phyloP scores from a whole-genome alignment of 1,140 invertebrate genomes.

The Idris sp. region DNA sequence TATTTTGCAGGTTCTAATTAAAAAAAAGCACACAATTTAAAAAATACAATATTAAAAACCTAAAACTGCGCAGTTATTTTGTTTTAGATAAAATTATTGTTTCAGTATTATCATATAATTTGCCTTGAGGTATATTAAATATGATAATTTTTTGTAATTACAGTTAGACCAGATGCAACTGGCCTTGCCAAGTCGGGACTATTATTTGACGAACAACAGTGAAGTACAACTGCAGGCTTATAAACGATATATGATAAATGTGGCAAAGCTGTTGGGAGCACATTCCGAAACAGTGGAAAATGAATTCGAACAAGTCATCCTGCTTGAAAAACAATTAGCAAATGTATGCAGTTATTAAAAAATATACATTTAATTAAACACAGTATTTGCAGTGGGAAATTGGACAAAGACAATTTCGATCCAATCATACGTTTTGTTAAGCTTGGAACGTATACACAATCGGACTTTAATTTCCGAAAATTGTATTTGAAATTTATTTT shows the following conservation, averaged over 20 bases:
- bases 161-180: constrained; percentile 90
- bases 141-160: constrained; percentile 12
- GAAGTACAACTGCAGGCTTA: constrained; percentile 85
- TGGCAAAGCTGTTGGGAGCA: constrained; percentile 86
- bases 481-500: not conserved
- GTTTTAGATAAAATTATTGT: no score
- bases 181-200: constrained; percentile 89
- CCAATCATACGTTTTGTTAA: no score
- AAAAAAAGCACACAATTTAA: no score
- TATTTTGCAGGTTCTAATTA: constrained; percentile 87
- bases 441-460: no score
- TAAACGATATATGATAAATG: constrained; percentile 87
- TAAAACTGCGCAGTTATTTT: no score
- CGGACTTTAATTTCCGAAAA: constrained; percentile 4
- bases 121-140: no score
- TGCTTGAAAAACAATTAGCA: constrained; percentile 87
- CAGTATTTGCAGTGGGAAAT: no score
- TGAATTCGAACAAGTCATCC: constrained; percentile 85
- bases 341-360: constrained; percentile 80
- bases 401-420: no score
- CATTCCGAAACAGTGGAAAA: constrained; percentile 80
- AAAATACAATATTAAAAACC: no score
- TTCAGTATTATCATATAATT: no score
- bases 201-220: constrained; percentile 86
- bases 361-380: no score